A percentile compares a stretch with the other conserved stretches of the same genome.
Conservation (phyloP, 2,113 vertebrate genomes). For the Cebidichthys violaceus region DNA sequence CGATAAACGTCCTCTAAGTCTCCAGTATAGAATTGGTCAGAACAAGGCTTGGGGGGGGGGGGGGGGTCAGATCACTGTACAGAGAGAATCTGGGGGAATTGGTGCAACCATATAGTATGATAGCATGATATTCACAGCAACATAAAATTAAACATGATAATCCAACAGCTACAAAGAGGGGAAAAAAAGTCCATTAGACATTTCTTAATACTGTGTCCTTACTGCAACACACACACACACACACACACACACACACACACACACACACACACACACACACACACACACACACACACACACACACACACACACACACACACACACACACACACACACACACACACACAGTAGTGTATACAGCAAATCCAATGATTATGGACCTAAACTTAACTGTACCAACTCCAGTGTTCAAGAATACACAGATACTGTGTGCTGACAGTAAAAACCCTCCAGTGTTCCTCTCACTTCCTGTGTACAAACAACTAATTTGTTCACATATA, state of each 20-base stretch:
- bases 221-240: conserved; percentile 27
- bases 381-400: conserved; percentile 31
- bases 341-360: conserved; percentile 29
- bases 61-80: conserved; percentile 34
- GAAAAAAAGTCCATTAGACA: conserved; percentile 10
- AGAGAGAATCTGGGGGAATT: conserved; percentile 11
- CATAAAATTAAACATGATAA: conserved; percentile 21
- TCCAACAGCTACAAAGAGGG: conserved; percentile 15
- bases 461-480: conserved; percentile 41
- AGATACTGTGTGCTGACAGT: conserved; percentile 68
- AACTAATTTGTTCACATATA: conserved; percentile 22
- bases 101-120: conserved; percentile 36
- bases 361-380: conserved; percentile 39
- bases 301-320: too few species aligned
- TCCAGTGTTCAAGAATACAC: conserved; percentile 60
- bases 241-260: neutral
- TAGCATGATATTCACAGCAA: conserved; percentile 40
- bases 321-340: too few species aligned
- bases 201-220: conserved; percentile 44
- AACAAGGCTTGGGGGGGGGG: conserved; percentile 1
- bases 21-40: conserved; percentile 1
- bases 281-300: conserved; percentile 17
- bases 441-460: conserved; percentile 41
- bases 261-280: conserved; percentile 9
- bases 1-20: conserved; percentile 22